Evolutionary conservation across 1,140 invertebrate species (phyloP).

Genomic region (Scaptodrosophila lebanonensis): DNA sequence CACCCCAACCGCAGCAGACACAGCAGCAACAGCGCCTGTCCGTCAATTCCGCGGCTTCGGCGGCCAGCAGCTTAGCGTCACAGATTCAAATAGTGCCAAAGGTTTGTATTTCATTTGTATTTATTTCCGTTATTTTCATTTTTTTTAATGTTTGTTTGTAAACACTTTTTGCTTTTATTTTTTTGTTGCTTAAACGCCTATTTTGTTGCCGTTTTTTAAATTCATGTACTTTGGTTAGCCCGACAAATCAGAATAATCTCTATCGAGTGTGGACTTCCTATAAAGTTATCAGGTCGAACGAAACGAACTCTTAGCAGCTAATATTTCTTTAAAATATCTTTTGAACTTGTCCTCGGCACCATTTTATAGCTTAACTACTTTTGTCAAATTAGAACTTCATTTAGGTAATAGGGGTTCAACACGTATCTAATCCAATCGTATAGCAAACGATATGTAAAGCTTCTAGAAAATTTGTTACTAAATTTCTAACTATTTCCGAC

Average conservation of each 20-base stretch:
- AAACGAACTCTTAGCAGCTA: no score
- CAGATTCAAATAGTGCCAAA: slow-evolving; percentile 77
- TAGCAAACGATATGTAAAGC: no score
- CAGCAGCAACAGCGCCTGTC: slow-evolving; percentile 9
- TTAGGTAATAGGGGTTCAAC: no score
- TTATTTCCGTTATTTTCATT: slow-evolving; percentile 37
- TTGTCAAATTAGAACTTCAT: no score
- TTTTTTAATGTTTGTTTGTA: slow-evolving; percentile 23
- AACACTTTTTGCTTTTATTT: slow-evolving; percentile 25
- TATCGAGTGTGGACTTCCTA: no score
- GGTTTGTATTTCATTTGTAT: slow-evolving; percentile 75
- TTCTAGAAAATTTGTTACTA: no score
- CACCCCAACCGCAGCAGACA: slow-evolving; percentile 43
- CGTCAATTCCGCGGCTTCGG: slow-evolving; percentile 18
- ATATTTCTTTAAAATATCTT: not conserved
- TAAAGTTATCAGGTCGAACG: no score
- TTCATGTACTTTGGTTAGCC: not conserved
- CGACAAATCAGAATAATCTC: not conserved
- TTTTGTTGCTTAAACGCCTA: slow-evolving; percentile 8
- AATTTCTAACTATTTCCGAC: no score
- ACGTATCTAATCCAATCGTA: no score
- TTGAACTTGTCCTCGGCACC: not conserved
- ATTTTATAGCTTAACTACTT: no score
- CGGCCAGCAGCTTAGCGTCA: slow-evolving; percentile 60
- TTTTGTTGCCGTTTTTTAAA: slow-evolving; percentile 14